These are phyloP conservation scores for Rhyacichthys aspro DNA, from an alignment of 2,797 vertebrate genomes.

Conservation along the genomic window DNA sequence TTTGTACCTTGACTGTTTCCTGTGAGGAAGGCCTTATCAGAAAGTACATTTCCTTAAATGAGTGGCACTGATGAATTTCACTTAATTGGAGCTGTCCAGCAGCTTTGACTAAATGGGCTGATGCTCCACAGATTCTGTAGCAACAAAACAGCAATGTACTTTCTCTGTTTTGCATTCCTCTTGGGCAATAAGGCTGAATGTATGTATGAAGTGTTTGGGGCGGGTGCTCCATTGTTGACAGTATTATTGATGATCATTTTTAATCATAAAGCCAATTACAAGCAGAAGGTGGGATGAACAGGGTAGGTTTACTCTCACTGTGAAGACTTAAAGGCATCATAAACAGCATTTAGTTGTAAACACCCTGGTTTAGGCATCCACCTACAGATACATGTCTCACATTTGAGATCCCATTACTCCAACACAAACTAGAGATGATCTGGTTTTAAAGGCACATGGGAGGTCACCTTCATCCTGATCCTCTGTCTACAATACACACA, in stretches of 20 bases:
- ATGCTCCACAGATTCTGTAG: constrained; percentile 70
- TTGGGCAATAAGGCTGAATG: constrained; percentile 76
- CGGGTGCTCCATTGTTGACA: constrained; percentile 73
- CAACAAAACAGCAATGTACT: constrained; percentile 54
- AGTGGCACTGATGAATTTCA: constrained; percentile 67
- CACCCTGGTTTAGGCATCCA: constrained; percentile 37
- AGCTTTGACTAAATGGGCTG: constrained; percentile 36
- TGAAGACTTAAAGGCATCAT: constrained; percentile 67
- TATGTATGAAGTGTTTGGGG: constrained; percentile 84
- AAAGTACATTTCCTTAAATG: constrained; percentile 71
- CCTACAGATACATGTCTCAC: constrained; percentile 35
- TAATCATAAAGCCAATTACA: constrained; percentile 64
- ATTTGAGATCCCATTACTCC: constrained; percentile 30
- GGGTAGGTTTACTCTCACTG: constrained; percentile 63
- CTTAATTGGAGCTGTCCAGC: constrained; percentile 48
- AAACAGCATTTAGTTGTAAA: constrained; percentile 49
- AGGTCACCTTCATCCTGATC: constrained; percentile 58
- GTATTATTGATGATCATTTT: constrained; percentile 80
- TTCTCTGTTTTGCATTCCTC: constrained; percentile 63
- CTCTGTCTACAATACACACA: constrained; percentile 46
- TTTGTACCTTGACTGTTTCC: constrained; percentile 71
- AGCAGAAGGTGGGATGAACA: constrained; percentile 60
- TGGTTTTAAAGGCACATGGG: constrained; percentile 43
- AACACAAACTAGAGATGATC: constrained; percentile 38
- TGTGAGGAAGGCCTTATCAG: constrained; percentile 72